Percentiles rank a stretch among this genome's conserved stretches.
Conservation (phyloP, 2,888 invertebrate species). For the Eustalomyia histrio region DNA sequence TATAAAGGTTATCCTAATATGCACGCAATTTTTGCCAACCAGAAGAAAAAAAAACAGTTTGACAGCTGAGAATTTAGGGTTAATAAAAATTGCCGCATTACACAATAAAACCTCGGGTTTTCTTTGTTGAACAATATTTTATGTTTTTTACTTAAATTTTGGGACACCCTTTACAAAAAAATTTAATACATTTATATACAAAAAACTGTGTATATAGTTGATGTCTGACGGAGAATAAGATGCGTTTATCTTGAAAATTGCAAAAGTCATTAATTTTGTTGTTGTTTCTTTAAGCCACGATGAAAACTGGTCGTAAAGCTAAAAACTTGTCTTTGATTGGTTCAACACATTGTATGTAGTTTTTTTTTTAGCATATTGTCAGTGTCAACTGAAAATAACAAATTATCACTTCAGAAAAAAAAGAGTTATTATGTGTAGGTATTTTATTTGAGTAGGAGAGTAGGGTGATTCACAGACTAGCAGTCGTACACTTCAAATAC, state of each 20-base stretch:
- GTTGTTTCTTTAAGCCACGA: conserved; percentile 1
- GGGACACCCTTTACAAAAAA: too few species aligned
- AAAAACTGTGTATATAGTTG: neutral
- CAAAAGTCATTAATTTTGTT: conserved; percentile 25
- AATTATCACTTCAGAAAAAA: conserved; percentile 13
- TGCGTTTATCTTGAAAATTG: conserved; percentile 38
- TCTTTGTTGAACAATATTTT: too few species aligned
- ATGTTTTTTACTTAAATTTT: too few species aligned
- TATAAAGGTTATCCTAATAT: too few species aligned
- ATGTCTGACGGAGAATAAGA: conserved; percentile 39
- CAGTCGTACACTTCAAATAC: neutral
- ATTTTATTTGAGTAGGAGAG: neutral
- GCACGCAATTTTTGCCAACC: too few species aligned
- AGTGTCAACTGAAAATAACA: conserved; percentile 17
- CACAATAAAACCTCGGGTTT: too few species aligned
- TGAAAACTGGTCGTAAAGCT: conserved; percentile 16
- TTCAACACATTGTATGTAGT: conserved; percentile 9
- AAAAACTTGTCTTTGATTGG: conserved; percentile 49
- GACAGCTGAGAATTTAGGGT: too few species aligned
- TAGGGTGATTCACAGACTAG: conserved; percentile 35
- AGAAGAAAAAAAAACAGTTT: too few species aligned
- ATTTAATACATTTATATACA: neutral
- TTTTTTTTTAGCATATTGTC: conserved; percentile 17
- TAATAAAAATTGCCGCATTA: too few species aligned
- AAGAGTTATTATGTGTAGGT: neutral